phyloP scores from a whole-genome alignment of 1,140 invertebrate genomes.

The Hormaphis cornu region DNA sequence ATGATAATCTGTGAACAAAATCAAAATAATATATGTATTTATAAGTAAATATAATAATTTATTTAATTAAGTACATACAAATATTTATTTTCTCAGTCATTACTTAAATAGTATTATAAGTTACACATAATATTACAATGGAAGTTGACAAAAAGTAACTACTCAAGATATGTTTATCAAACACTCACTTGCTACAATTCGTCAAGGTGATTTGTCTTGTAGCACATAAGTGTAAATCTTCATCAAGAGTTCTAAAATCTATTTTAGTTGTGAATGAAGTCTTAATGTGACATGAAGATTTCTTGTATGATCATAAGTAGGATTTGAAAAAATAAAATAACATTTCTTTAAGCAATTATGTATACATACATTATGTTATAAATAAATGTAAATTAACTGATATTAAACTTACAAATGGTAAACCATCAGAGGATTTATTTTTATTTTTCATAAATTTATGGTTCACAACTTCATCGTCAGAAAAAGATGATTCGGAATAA shows the following conservation, averaged over 20 bases:
- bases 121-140: too few relatives aligned
- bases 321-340: not conserved
- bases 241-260: not conserved
- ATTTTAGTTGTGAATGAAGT: not conserved
- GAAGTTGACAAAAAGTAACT: not conserved
- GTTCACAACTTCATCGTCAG: not conserved
- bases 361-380: not conserved
- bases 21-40: not conserved
- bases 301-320: too few relatives aligned
- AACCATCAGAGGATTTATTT: not conserved
- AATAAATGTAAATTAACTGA: not conserved
- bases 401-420: not conserved
- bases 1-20: not conserved
- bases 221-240: not conserved
- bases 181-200: conserved; percentile 1
- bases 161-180: not conserved
- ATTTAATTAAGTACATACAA: too few relatives aligned
- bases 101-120: too few relatives aligned
- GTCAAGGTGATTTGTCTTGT: not conserved
- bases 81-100: too few relatives aligned
- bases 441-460: not conserved
- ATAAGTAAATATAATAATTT: too few relatives aligned
- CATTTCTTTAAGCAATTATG: not conserved
- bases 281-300: not conserved
- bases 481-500: not conserved